Percentiles rank a stretch among this genome's conserved stretches.
Conservation (phyloP, 2,113 vertebrate species). For the Gasterosteus nipponicus region DNA sequence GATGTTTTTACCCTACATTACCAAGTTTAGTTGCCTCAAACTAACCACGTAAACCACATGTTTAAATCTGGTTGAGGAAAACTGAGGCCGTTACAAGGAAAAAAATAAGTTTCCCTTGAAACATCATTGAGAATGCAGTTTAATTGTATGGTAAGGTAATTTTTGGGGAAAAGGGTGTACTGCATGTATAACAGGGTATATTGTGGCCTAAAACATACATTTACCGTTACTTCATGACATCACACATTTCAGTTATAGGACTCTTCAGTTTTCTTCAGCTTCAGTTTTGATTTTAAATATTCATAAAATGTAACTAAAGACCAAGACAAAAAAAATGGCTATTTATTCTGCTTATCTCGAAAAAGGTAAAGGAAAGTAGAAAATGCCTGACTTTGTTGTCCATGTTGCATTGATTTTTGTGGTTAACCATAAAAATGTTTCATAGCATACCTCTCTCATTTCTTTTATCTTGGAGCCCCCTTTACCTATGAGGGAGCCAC, state of each 20-base stretch:
- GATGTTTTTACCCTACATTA: no score
- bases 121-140: no score
- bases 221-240: not conserved
- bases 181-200: not conserved
- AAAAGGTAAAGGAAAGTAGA: not conserved
- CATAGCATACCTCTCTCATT: slow-evolving; percentile 90
- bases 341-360: not conserved
- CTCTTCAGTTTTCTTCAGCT: not conserved
- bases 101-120: not conserved
- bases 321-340: not conserved
- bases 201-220: not conserved
- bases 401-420: not conserved
- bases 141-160: no score
- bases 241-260: not conserved
- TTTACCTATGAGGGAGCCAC: slow-evolving; percentile 96
- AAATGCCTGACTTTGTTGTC: not conserved
- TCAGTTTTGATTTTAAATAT: not conserved
- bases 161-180: not conserved
- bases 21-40: no score
- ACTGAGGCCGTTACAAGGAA: not conserved
- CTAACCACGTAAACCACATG: no score
- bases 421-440: not conserved
- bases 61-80: no score
- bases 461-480: slow-evolving; percentile 99
- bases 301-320: not conserved